These are phyloP conservation scores for Aphelinus atriplicis DNA, from an alignment of 1,140 invertebrate genomes.

Conservation along the genomic window DNA sequence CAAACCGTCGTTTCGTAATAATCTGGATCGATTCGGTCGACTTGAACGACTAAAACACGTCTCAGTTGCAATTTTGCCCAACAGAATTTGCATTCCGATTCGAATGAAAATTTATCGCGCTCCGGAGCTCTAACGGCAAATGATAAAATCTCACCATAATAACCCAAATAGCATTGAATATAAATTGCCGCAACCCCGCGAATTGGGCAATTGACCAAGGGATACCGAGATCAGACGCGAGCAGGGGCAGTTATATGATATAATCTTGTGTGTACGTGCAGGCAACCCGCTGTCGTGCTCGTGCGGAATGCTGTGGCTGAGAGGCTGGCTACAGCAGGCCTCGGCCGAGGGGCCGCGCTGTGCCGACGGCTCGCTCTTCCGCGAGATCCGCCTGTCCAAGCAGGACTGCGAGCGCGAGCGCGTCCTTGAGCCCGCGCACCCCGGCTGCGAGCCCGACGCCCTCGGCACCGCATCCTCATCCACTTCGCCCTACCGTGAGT, in stretches of 20 bases:
- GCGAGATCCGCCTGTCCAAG: slow-evolving; percentile 74
- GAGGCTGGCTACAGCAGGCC: slow-evolving; percentile 81
- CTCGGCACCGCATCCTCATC: slow-evolving; percentile 59
- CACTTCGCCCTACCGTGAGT: slow-evolving; percentile 53
- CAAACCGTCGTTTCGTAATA: too few relatives aligned
- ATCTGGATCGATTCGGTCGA: too few relatives aligned
- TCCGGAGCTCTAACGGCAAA: too few relatives aligned
- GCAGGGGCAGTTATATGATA: background rate
- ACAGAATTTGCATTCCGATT: background rate
- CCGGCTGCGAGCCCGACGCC: slow-evolving; percentile 73
- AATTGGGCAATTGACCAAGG: too few relatives aligned
- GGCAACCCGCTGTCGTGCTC: slow-evolving; percentile 85
- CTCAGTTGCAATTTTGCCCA: too few relatives aligned
- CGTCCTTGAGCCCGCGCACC: slow-evolving; percentile 68
- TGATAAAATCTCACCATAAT: too few relatives aligned
- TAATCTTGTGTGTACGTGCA: slow-evolving; percentile 49
- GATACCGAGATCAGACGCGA: too few relatives aligned
- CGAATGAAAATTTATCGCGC: too few relatives aligned
- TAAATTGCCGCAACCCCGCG: too few relatives aligned
- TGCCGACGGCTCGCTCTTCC: slow-evolving; percentile 77
- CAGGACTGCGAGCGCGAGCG: slow-evolving; percentile 72
- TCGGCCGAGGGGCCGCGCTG: slow-evolving; percentile 78
- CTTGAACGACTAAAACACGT: too few relatives aligned
- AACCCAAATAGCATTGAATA: too few relatives aligned
- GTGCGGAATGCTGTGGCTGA: slow-evolving; percentile 82